Evolutionary conservation across 2,888 invertebrate genomes (phyloP), one percentile per base, ranked within the genome.

Genomic region (Teinopalpus imperialis): DNA sequence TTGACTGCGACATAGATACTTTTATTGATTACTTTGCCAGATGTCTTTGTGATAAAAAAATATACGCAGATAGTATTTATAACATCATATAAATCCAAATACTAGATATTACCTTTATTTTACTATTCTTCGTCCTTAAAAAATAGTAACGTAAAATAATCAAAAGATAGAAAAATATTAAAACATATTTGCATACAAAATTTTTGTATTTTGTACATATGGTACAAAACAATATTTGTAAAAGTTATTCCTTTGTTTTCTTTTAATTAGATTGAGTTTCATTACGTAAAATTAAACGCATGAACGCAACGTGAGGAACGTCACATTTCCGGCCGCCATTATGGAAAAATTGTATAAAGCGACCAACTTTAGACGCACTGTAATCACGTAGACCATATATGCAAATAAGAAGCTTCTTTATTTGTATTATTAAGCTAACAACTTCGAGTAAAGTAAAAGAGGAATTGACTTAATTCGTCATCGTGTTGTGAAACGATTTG

Each of bases 281-380:
- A 23, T 36, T 48, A 49, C 59, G 54, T 64, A 43, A 16, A 67
- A 64, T 35, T 67, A 61, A 72, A 67, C 66, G 68, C 57, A 31
- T 46, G 31, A 27, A 21, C 43, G 2, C 36, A 20, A 42, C n/a
- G n/a, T n/a, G 31, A 51, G 48, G 69, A 68, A 73, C 73, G 74
- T 76, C 79, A 81, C 59, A 57, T 72, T 72, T 81, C 82, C 83
- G 80, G 77, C 68, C 56, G 81, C 81, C 85, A 82, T 81, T 59
- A 66, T 63, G 66, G 66, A 74, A 76, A 71, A 69, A 63, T 63
- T 60, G 37, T 66, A 69, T 58, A 62, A 76, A 43, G 53, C 76
- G 56, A 57, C 70, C 59, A 76, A 78, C 61, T 77, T 70, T 54
- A 67, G 59, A 64, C 57, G 65, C 16, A 32, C 45, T 2, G 6